Percentiles rank a stretch among this genome's conserved stretches.
phyloP scores from a whole-genome alignment of 1,140 invertebrate species.

The Pissodes strobi region DNA sequence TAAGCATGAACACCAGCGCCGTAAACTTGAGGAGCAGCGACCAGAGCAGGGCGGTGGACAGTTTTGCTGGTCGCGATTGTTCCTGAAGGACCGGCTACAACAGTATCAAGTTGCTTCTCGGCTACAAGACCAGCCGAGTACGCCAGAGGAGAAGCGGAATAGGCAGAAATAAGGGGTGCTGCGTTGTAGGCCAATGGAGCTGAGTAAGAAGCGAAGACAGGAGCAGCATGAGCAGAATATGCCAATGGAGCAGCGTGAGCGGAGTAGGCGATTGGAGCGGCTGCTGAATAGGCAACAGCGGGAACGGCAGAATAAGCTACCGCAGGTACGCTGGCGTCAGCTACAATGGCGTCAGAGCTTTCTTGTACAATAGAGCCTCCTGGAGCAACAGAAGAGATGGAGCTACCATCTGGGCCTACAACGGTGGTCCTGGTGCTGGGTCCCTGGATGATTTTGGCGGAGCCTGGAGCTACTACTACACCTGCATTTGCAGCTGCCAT shows the following conservation, averaged over 20 bases:
- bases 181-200: background rate
- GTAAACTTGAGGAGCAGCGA: constrained; percentile 15
- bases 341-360: constrained; percentile 22
- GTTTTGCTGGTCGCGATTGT: constrained; percentile 10
- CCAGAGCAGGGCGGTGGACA: constrained; percentile 2
- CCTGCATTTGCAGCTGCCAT: constrained; percentile 35
- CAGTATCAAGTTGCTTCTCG: constrained; percentile 9
- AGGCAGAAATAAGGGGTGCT: background rate
- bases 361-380: constrained; percentile 42
- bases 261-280: background rate
- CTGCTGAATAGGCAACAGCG: background rate
- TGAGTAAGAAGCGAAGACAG: background rate
- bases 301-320: constrained; percentile 1
- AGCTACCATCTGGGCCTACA: constrained; percentile 44
- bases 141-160: background rate
- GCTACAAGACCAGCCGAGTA: constrained; percentile 1
- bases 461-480: constrained; percentile 29
- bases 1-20: constrained; percentile 4
- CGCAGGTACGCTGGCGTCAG: constrained; percentile 1
- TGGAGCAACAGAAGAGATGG: constrained; percentile 37
- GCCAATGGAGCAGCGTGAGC: constrained; percentile 10
- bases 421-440: constrained; percentile 41
- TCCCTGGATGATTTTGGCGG: constrained; percentile 42
- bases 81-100: constrained; percentile 18
- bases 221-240: constrained; percentile 1